Evolutionary conservation across 2,888 invertebrate genomes (phyloP).

Genomic region (Rotaria sp.): DNA sequence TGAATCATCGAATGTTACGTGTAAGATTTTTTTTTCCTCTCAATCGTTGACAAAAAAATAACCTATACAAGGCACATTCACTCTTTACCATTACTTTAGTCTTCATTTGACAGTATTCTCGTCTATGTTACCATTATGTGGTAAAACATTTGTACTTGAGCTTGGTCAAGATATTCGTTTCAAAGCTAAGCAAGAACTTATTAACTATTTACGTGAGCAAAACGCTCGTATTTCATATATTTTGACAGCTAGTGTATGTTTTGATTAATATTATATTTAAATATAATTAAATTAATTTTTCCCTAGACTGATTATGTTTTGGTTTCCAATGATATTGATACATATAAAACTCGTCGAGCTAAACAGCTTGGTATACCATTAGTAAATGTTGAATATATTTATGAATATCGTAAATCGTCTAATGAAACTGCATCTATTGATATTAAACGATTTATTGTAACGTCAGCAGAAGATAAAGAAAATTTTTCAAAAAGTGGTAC

Average conservation of each 20-base stretch:
- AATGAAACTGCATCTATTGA: not conserved
- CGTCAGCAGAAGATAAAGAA: not conserved
- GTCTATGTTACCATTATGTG: not conserved
- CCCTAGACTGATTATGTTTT: conserved; percentile 12
- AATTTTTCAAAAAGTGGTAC: not conserved
- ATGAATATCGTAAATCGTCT: not conserved
- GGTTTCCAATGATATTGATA: not conserved
- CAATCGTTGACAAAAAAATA: not conserved
- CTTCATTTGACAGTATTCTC: not conserved
- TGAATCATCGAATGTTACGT: not conserved
- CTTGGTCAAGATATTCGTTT: not conserved
- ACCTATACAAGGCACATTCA: no score
- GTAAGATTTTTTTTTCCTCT: not conserved
- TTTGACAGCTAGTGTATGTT: conserved; percentile 13
- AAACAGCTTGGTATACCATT: conserved; percentile 10
- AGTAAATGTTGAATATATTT: not conserved
- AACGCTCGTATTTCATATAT: not conserved
- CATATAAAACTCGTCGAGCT: conserved; percentile 19
- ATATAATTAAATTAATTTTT: not conserved
- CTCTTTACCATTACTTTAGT: no score
- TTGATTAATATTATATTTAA: no score
- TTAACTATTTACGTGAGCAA: conserved; percentile 12
- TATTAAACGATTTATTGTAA: not conserved
- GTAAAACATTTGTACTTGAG: not conserved
- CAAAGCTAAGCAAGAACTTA: not conserved